Percentiles rank a stretch among this genome's conserved stretches.
These are phyloP conservation scores for Tenthredo distinguenda DNA, from an alignment of 2,888 invertebrate genomes.

Conservation along the genomic window DNA sequence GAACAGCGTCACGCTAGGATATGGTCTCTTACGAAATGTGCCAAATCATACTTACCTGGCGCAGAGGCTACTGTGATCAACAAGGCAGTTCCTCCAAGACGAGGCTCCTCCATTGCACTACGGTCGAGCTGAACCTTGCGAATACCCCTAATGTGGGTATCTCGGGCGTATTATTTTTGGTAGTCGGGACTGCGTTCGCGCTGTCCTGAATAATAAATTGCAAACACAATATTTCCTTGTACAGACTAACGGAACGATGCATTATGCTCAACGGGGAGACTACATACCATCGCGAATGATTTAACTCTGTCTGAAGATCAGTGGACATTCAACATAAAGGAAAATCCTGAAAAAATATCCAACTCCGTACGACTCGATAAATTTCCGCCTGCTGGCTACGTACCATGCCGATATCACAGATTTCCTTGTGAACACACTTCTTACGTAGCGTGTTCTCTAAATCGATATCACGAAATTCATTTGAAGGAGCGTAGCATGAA, in stretches of 20 bases:
- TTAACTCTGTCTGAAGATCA: too few relatives aligned
- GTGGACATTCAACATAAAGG: too few relatives aligned
- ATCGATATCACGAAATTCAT: too few relatives aligned
- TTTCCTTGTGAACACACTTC: too few relatives aligned
- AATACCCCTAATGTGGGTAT: slow-evolving; percentile 51
- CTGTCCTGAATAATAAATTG: slow-evolving; percentile 2
- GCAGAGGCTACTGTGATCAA: slow-evolving; percentile 51
- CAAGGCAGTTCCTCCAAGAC: slow-evolving; percentile 48
- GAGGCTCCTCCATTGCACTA: slow-evolving; percentile 49
- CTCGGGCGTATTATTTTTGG: slow-evolving; percentile 50
- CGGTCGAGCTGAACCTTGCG: slow-evolving; percentile 48
- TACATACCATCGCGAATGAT: too few relatives aligned
- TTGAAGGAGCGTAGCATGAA: too few relatives aligned
- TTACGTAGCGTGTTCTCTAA: too few relatives aligned
- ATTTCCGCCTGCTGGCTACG: too few relatives aligned
- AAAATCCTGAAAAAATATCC: too few relatives aligned
- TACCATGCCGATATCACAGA: too few relatives aligned
- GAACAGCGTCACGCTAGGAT: neutral
- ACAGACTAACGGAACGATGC: neutral
- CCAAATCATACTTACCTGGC: slow-evolving; percentile 39
- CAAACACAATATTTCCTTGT: neutral
- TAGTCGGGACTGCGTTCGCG: slow-evolving; percentile 50
- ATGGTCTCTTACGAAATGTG: neutral
- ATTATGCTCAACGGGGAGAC: too few relatives aligned
- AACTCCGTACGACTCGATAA: too few relatives aligned